Conservation (phyloP, 2,888 invertebrate genomes). For the Tinea trinotella region DNA sequence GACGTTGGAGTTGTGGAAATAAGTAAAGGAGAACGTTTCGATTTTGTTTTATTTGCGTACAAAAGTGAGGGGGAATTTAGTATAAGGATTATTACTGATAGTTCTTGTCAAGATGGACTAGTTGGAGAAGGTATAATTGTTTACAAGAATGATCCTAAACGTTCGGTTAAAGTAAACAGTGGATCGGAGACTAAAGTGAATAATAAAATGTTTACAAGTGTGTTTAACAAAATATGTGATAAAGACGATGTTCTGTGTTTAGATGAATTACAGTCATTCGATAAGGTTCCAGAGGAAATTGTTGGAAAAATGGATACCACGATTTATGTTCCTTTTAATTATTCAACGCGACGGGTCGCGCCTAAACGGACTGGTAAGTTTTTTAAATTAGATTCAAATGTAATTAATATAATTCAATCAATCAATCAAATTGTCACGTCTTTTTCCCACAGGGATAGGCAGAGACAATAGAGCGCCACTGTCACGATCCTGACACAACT, state of each 20-base stretch:
- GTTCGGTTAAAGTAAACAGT: constrained; percentile 30
- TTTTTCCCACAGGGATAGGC: too few species aligned
- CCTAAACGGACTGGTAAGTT: constrained; percentile 61
- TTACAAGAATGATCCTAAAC: constrained; percentile 37
- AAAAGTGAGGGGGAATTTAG: constrained; percentile 72
- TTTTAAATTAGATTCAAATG: constrained; percentile 1
- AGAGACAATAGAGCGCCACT: too few species aligned
- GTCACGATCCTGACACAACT: too few species aligned
- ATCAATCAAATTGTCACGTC: not conserved
- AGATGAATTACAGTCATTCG: constrained; percentile 66
- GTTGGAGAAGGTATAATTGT: constrained; percentile 69
- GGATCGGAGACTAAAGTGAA: not conserved
- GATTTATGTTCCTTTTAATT: constrained; percentile 80
- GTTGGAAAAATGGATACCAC: constrained; percentile 60
- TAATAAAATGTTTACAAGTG: constrained; percentile 41
- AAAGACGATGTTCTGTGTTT: constrained; percentile 69
- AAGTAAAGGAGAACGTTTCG: constrained; percentile 81
- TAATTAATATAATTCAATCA: not conserved
- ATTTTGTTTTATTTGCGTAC: constrained; percentile 79
- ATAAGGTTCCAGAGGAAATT: constrained; percentile 66
- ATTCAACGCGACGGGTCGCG: constrained; percentile 59
- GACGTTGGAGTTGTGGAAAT: constrained; percentile 71
- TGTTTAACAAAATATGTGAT: constrained; percentile 56
- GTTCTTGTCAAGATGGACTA: constrained; percentile 58
- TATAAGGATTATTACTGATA: constrained; percentile 69